Evolutionary conservation across 2,797 vertebrate genomes (phyloP).

Genomic region (Falco naumanni): DNA sequence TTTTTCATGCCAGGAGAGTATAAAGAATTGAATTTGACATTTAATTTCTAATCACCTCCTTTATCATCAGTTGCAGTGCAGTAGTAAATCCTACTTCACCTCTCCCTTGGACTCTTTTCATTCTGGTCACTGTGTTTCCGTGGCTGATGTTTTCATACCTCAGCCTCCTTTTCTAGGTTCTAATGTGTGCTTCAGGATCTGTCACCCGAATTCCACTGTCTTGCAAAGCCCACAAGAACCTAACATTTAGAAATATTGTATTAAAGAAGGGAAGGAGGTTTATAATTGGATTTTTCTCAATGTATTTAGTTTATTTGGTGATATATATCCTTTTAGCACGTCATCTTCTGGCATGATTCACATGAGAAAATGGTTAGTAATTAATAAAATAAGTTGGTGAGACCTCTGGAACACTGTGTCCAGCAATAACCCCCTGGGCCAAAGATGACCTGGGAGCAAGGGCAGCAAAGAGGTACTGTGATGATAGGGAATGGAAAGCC

Average conservation of each 20-base stretch:
- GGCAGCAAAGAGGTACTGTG: not conserved
- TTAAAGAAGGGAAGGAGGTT: not conserved
- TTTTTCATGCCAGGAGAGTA: not conserved
- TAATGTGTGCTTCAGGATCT: not conserved
- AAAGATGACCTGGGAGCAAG: not conserved
- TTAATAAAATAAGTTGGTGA: not conserved
- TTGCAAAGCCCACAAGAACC: not conserved
- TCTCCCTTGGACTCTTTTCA: not conserved
- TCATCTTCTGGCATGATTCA: not conserved
- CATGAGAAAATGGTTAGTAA: not conserved
- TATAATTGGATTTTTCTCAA: not conserved
- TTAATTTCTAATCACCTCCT: constrained; percentile 51
- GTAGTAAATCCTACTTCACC: constrained; percentile 39
- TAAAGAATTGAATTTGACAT: constrained; percentile 40
- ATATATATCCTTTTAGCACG: not conserved
- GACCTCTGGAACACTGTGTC: not conserved
- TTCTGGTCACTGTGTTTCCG: not conserved
- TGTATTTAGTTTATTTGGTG: not conserved
- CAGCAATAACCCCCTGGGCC: not conserved
- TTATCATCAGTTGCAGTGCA: constrained; percentile 21
- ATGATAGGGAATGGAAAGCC: not conserved
- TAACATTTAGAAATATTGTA: not conserved
- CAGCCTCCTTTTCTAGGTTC: not conserved
- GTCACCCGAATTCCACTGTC: not conserved
- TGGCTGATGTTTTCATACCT: constrained; percentile 11